Conservation (phyloP, 2,888 invertebrate genomes). For the Furcula furcula region DNA sequence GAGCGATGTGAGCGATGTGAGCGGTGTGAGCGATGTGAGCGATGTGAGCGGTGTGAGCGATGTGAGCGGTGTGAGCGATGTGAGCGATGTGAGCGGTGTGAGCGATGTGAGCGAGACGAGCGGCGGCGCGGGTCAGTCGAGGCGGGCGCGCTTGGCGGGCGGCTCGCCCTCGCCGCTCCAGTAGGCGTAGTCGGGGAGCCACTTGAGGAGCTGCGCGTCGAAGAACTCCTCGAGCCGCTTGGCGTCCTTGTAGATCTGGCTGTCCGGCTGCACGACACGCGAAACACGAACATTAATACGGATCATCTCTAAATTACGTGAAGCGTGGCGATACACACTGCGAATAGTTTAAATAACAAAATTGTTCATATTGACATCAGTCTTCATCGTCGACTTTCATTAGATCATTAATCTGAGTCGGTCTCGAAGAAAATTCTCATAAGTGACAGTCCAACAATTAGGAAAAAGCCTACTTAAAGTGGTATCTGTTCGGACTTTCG, state of each 20-base stretch:
- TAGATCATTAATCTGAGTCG: no score
- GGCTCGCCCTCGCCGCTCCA: conserved; percentile 67
- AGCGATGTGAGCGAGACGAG: conserved; percentile 8
- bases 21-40: conserved; percentile 32
- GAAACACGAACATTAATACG: no score
- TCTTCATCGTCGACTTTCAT: no score
- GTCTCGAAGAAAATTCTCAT: no score
- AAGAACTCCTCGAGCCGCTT: conserved; percentile 92
- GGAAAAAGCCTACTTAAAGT: no score
- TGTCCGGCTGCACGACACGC: conserved; percentile 83
- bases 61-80: conserved; percentile 37
- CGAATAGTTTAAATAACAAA: no score
- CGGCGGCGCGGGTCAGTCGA: conserved; percentile 38
- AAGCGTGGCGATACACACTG: no score
- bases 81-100: conserved; percentile 24
- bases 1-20: conserved; percentile 30
- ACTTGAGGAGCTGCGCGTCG: conserved; percentile 89
- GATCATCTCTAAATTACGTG: no score
- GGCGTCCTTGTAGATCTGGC: conserved; percentile 89
- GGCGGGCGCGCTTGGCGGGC: conserved; percentile 55
- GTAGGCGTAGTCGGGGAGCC: conserved; percentile 89
- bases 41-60: conserved; percentile 6
- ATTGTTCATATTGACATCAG: no score
- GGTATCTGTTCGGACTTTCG: no score
- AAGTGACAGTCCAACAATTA: no score